A percentile compares a stretch with the other conserved stretches of the same genome.
phyloP scores from a whole-genome alignment of 2,888 invertebrate genomes.

The Antheraea assamensis region DNA sequence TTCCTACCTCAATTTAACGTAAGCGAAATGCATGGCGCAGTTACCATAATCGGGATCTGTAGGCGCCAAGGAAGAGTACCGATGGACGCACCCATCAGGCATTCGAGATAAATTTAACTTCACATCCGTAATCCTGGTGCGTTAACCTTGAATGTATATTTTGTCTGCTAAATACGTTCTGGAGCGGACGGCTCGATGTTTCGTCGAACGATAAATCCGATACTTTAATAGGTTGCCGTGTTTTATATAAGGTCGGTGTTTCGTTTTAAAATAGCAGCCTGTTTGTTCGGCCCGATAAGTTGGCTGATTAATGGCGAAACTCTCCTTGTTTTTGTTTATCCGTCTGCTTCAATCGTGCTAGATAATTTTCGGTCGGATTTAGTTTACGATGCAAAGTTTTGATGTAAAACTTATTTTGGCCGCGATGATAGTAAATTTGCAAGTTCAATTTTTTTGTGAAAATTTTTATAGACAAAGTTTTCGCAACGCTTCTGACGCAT shows the following conservation, averaged over 20 bases:
- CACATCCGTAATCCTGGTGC: conserved; percentile 40
- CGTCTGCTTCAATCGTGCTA: neutral
- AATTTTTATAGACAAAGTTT: no score
- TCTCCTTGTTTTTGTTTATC: conserved; percentile 3
- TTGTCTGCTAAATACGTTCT: conserved; percentile 41
- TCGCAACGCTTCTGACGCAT: no score
- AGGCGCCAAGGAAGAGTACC: conserved; percentile 9
- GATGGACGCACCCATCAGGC: conserved; percentile 21
- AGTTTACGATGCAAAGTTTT: neutral
- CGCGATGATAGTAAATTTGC: neutral
- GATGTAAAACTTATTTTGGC: neutral
- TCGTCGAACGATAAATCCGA: conserved; percentile 44
- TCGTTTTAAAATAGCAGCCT: conserved; percentile 10
- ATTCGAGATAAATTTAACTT: conserved; percentile 41
- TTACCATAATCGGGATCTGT: neutral
- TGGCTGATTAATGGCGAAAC: conserved; percentile 1
- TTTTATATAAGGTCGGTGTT: conserved; percentile 29
- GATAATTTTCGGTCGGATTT: neutral
- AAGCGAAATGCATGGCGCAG: neutral
- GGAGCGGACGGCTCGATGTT: conserved; percentile 29
- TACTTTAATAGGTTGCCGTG: conserved; percentile 37
- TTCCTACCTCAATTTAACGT: neutral
- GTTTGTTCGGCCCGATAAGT: neutral
- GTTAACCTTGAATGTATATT: conserved; percentile 55
- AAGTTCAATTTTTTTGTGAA: neutral